These are phyloP conservation scores for Syritta pipiens DNA, from an alignment of 2,888 invertebrate species.

Conservation along the genomic window DNA sequence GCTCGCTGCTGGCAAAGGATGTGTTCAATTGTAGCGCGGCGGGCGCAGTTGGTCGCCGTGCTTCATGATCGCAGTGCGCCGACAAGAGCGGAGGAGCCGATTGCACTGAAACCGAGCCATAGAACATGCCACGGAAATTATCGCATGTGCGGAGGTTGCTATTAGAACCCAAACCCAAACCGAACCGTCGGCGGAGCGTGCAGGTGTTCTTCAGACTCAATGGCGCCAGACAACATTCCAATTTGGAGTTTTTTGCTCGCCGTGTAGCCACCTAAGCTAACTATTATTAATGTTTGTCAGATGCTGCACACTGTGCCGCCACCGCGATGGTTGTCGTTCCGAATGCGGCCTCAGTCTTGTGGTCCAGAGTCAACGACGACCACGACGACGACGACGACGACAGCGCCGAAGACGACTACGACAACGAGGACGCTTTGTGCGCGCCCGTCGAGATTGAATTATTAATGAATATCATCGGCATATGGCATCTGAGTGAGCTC, in stretches of 20 bases:
- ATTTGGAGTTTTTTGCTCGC: slow-evolving; percentile 42
- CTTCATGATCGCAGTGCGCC: slow-evolving; percentile 37
- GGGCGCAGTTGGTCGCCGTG: slow-evolving; percentile 25
- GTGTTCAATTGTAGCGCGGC: slow-evolving; percentile 40
- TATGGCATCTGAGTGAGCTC: slow-evolving; percentile 54
- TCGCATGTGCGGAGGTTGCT: slow-evolving; percentile 65
- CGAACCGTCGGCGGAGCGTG: slow-evolving; percentile 60
- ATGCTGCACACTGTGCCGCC: slow-evolving; percentile 16
- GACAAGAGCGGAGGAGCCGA: slow-evolving; percentile 37
- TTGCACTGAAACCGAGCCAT: slow-evolving; percentile 2
- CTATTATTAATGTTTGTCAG: slow-evolving; percentile 67
- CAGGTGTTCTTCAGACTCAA: slow-evolving; percentile 75
- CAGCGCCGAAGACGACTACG: slow-evolving; percentile 20
- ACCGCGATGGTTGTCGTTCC: not conserved
- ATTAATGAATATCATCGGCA: slow-evolving; percentile 67
- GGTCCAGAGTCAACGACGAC: slow-evolving; percentile 33
- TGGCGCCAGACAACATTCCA: slow-evolving; percentile 72
- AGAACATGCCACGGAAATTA: slow-evolving; percentile 57
- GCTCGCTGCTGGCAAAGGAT: slow-evolving; percentile 51
- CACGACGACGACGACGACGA: slow-evolving; percentile 6
- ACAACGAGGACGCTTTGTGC: slow-evolving; percentile 53
- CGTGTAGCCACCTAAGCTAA: slow-evolving; percentile 49
- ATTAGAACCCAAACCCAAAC: slow-evolving; percentile 51
- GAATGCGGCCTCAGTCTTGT: slow-evolving; percentile 19
- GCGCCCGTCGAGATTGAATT: slow-evolving; percentile 67